Percentiles rank a stretch among this genome's conserved stretches.
These are phyloP conservation scores for Hirudinaria manillensis DNA, from an alignment of 2,888 invertebrate species.

Conservation along the genomic window DNA sequence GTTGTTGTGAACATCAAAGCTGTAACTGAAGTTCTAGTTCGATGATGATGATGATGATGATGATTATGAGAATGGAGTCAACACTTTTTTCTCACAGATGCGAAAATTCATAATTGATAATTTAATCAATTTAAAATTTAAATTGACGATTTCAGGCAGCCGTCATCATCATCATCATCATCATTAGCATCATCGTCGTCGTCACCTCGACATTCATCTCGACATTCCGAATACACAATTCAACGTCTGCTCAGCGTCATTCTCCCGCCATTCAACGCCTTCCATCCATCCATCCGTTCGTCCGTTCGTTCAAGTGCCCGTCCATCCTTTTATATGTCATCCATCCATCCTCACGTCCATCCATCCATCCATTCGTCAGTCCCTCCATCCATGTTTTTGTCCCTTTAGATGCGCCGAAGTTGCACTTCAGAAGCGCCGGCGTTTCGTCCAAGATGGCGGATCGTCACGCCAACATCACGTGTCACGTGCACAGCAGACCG, in stretches of 20 bases:
- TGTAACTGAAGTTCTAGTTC: too few species aligned
- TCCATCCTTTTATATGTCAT: neutral
- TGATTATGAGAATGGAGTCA: too few species aligned
- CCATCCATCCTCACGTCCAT: neutral
- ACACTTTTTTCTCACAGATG: too few species aligned
- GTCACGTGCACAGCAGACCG: conserved; percentile 28
- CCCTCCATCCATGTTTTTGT: neutral
- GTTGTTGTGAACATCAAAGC: too few species aligned
- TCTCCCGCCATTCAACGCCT: neutral
- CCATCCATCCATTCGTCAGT: neutral
- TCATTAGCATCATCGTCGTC: neutral
- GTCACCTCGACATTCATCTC: too few species aligned
- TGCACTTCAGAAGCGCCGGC: conserved; percentile 1
- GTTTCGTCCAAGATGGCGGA: neutral
- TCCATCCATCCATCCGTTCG: neutral
- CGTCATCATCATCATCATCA: neutral
- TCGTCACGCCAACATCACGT: conserved; percentile 28
- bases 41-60: too few species aligned
- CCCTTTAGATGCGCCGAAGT: conserved; percentile 11
- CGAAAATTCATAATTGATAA: too few species aligned
- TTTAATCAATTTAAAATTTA: too few species aligned
- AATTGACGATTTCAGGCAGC: too few species aligned
- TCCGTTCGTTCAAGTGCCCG: too few species aligned
- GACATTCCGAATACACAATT: too few species aligned
- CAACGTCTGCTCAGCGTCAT: too few species aligned